phyloP scores from a whole-genome alignment of 1,140 invertebrate genomes.

The Megalopta genalis region DNA sequence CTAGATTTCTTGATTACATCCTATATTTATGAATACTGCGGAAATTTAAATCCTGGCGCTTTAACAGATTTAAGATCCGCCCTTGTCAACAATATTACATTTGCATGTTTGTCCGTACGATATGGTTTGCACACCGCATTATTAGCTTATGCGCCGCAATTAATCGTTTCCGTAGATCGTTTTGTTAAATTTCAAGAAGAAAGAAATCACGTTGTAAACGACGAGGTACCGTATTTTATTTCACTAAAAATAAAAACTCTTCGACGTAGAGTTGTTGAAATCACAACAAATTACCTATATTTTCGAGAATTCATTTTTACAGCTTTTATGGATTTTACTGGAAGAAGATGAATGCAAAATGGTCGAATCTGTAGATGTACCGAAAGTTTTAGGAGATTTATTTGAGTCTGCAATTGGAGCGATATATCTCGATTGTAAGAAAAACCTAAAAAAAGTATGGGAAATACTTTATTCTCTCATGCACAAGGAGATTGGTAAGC shows the following conservation, averaged over 20 bases:
- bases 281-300: background rate
- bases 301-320: slow-evolving; percentile 2
- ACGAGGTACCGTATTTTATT: slow-evolving; percentile 78
- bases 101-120: slow-evolving; percentile 93
- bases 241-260: no score
- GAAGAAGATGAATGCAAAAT: slow-evolving; percentile 85
- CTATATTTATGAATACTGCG: slow-evolving; percentile 82
- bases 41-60: slow-evolving; percentile 87
- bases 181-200: slow-evolving; percentile 91
- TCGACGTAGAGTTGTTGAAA: no score
- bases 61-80: slow-evolving; percentile 95
- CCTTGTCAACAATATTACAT: slow-evolving; percentile 96
- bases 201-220: slow-evolving; percentile 84
- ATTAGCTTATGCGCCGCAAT: slow-evolving; percentile 82
- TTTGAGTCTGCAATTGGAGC: slow-evolving; percentile 95
- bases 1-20: slow-evolving; percentile 87
- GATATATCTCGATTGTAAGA: slow-evolving; percentile 93
- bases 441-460: slow-evolving; percentile 91
- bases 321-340: slow-evolving; percentile 81
- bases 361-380: slow-evolving; percentile 91
- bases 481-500: slow-evolving; percentile 84
- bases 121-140: slow-evolving; percentile 89
- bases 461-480: slow-evolving; percentile 87
- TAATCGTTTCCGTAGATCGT: slow-evolving; percentile 86
- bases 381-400: slow-evolving; percentile 96